Evolutionary conservation across 2,797 vertebrate genomes (phyloP), one percentile per base, ranked within the genome.

Genomic region (Sphenodon punctatus): DNA sequence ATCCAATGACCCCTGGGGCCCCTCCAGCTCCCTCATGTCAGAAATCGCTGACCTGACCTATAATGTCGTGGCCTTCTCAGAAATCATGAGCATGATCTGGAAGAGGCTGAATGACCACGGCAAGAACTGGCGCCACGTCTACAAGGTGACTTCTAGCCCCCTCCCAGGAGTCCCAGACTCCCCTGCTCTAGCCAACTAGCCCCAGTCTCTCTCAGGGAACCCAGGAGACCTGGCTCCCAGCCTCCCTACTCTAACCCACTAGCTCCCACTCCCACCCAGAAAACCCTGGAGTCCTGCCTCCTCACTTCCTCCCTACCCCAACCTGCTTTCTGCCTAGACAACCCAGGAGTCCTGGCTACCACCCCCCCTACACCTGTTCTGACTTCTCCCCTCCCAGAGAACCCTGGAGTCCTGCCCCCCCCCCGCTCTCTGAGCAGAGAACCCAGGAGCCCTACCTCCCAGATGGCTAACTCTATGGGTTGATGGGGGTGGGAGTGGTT

Each of bases 81-180:
- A 98, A 95, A 98, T 98, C 87, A 98, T 98, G 98, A 98, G 98
- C 92, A 98, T 98, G 98, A 97, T 98, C 87, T 98, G 98, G 98
- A 98, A 98, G 70, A 96, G 98, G 60, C 97, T 98, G 80, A 98
- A 98, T 2, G 98, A 98, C 94, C 98, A 98, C 1, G 98, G 98
- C 89, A 98, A 98, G 94, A 98, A 98, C 95, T 98, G 98, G 98
- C 96, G 98, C 90, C 98, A 98, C 2, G 97, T 98, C 48, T 98
- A 98, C 94, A 98, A 98, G 97, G 98, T 98, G 59, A 80, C 94
- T 30, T n/a, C n/a, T n/a, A 15, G 16, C 11, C 4, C 6, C 9
- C 32, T 36, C 59, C 45, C 4, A 14, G 8, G 41, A 19, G 30
- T 38, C 23, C 2, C 4, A 10, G 10, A 38, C 12, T 6, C 8